These are phyloP conservation scores for Siniperca undulata DNA, from an alignment of 2,797 vertebrate species.

Conservation along the genomic window DNA sequence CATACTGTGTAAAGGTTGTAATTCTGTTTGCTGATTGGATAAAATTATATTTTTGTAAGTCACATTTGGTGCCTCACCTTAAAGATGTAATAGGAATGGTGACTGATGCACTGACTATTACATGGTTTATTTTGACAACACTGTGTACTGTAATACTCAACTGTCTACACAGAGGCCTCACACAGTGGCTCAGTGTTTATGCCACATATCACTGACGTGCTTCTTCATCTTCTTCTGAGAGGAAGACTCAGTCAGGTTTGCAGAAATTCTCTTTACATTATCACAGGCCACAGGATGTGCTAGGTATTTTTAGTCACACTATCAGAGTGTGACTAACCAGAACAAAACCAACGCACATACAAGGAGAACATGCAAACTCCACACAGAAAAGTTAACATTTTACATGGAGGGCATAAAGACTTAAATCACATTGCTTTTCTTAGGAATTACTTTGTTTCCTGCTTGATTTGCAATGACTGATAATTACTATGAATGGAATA, in stretches of 20 bases:
- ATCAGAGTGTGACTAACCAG: too few relatives aligned
- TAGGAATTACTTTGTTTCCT: background rate
- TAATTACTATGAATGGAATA: background rate
- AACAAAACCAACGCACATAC: background rate
- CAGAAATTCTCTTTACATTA: background rate
- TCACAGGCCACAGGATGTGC: background rate
- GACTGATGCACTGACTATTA: background rate
- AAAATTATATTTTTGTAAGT: background rate
- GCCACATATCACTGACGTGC: background rate
- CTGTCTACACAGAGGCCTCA: background rate
- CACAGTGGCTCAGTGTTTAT: slow-evolving; percentile 6
- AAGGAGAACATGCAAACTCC: too few relatives aligned
- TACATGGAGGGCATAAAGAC: background rate
- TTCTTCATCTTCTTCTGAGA: background rate
- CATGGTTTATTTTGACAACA: background rate
- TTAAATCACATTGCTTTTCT: background rate
- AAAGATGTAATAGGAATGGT: background rate
- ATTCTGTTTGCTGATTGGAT: slow-evolving; percentile 3
- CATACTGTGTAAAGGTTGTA: background rate
- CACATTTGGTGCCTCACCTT: background rate
- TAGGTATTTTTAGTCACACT: background rate
- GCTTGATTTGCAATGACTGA: background rate
- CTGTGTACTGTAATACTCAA: background rate
- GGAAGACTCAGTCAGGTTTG: background rate
- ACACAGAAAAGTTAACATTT: background rate